phyloP scores from a whole-genome alignment of 1,140 invertebrate genomes.

The Cryptotermes secundus region DNA sequence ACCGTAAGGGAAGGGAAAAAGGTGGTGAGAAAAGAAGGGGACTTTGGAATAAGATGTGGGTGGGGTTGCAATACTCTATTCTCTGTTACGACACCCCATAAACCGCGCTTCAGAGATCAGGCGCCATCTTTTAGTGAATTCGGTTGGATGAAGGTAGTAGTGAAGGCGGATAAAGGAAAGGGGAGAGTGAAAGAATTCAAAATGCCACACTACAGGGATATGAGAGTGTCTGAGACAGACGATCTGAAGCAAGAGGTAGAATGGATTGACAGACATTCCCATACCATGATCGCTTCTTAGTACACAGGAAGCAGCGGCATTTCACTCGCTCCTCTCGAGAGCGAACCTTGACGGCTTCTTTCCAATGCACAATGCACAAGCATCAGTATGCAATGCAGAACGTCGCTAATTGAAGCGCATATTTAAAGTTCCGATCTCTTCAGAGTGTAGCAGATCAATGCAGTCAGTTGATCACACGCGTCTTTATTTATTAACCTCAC shows the following conservation, averaged over 20 bases:
- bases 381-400: too few species aligned
- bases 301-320: not conserved
- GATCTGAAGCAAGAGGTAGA: not conserved
- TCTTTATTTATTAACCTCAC: too few species aligned
- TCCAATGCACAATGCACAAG: too few species aligned
- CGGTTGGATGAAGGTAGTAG: not conserved
- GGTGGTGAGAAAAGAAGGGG: not conserved
- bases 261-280: not conserved
- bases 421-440: too few species aligned
- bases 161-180: not conserved
- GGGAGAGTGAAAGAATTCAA: not conserved
- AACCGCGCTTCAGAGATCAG: slow-evolving; percentile 17
- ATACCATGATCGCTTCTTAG: not conserved
- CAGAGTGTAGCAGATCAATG: too few species aligned
- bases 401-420: too few species aligned
- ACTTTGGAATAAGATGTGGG: too few species aligned
- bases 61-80: not conserved
- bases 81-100: slow-evolving; percentile 14
- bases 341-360: not conserved
- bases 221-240: not conserved
- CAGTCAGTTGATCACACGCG: too few species aligned
- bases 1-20: not conserved
- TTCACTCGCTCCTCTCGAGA: not conserved
- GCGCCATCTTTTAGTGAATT: not conserved
- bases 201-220: not conserved